Evolutionary conservation across 1,140 invertebrate species (phyloP).

Genomic region (Aporrectodea caliginosa): DNA sequence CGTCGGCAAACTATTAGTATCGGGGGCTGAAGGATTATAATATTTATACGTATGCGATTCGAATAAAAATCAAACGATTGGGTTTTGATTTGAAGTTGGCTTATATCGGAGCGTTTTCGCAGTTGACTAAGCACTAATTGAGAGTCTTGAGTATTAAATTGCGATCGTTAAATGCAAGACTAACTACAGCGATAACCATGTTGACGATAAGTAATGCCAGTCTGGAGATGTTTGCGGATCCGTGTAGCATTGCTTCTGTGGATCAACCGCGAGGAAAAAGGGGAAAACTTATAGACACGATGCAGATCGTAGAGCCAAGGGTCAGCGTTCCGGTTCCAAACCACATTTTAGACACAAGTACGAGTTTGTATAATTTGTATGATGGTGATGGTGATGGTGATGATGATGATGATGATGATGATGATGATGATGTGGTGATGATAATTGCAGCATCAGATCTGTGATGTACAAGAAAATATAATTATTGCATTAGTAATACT

Average conservation of each 20-base stretch:
- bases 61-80: too few species aligned
- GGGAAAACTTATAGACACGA: constrained; percentile 45
- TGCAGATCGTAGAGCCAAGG: constrained; percentile 48
- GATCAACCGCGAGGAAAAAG: background rate
- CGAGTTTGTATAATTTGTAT: constrained; percentile 15
- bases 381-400: background rate
- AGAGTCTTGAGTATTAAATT: too few species aligned
- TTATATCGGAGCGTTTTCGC: too few species aligned
- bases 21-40: too few species aligned
- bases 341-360: constrained; percentile 54
- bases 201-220: background rate
- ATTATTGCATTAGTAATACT: too few species aligned
- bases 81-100: too few species aligned
- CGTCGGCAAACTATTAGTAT: too few species aligned
- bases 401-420: background rate
- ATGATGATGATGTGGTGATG: background rate
- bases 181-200: background rate
- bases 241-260: background rate
- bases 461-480: too few species aligned
- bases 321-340: constrained; percentile 47
- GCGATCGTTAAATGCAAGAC: too few species aligned
- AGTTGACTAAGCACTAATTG: too few species aligned
- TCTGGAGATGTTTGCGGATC: background rate
- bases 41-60: too few species aligned
- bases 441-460: too few species aligned